Evolutionary conservation across 2,888 invertebrate genomes (phyloP).

Genomic region (Protonemura montana): DNA sequence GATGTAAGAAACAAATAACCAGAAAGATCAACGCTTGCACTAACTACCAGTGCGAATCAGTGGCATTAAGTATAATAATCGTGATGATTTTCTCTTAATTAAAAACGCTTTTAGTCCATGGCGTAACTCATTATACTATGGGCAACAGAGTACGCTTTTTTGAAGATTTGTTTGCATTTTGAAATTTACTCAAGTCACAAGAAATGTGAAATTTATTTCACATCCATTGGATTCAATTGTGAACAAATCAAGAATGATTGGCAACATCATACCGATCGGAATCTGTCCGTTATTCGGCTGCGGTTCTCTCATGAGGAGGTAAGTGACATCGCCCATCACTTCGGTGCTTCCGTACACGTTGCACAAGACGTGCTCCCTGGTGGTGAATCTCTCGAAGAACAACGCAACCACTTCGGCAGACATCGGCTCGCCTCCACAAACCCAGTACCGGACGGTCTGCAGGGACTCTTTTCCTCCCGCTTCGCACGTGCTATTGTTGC

Average conservation of each 20-base stretch:
- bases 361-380: slow-evolving; percentile 71
- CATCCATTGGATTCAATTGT: too few relatives aligned
- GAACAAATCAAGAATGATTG: too few relatives aligned
- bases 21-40: too few relatives aligned
- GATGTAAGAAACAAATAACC: slow-evolving; percentile 48
- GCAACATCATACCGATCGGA: slow-evolving; percentile 84
- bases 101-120: too few relatives aligned
- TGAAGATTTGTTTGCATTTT: too few relatives aligned
- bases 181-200: too few relatives aligned
- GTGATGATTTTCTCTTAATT: too few relatives aligned
- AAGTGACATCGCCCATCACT: slow-evolving; percentile 90
- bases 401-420: slow-evolving; percentile 73
- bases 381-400: slow-evolving; percentile 79
- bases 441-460: slow-evolving; percentile 74
- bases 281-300: slow-evolving; percentile 66
- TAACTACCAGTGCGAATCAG: too few relatives aligned
- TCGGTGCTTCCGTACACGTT: slow-evolving; percentile 94
- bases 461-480: slow-evolving; percentile 55
- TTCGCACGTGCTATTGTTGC: slow-evolving; percentile 47
- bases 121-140: too few relatives aligned
- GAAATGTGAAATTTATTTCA: too few relatives aligned
- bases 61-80: too few relatives aligned
- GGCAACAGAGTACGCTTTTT: too few relatives aligned
- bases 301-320: slow-evolving; percentile 69
- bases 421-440: slow-evolving; percentile 87